A percentile compares a stretch with the other conserved stretches of the same genome.
phyloP scores from a whole-genome alignment of 2,888 invertebrate genomes.

The Ormyrus nitidulus region DNA sequence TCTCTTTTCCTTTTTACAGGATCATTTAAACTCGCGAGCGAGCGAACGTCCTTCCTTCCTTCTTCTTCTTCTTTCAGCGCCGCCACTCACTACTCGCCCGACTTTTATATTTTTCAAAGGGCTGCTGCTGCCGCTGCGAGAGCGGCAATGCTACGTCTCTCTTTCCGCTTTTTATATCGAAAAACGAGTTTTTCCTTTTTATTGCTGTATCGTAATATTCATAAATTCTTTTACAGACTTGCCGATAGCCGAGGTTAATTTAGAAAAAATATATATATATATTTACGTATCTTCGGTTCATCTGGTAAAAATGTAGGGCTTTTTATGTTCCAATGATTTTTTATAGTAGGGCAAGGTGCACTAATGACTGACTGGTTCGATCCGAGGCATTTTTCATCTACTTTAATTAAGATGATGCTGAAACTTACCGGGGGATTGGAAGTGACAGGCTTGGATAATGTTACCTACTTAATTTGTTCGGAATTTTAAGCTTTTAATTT shows the following conservation, averaged over 20 bases:
- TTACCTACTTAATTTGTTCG: background rate
- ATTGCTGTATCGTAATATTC: slow-evolving; percentile 55
- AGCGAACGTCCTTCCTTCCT: slow-evolving; percentile 31
- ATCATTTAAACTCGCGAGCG: slow-evolving; percentile 52
- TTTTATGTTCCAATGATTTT: slow-evolving; percentile 31
- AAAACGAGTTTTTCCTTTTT: slow-evolving; percentile 55
- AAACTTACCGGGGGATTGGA: too few species aligned
- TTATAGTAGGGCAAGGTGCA: slow-evolving; percentile 6
- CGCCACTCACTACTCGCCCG: background rate
- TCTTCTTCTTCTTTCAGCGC: background rate
- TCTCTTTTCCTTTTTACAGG: slow-evolving; percentile 51
- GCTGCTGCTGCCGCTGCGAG: slow-evolving; percentile 20
- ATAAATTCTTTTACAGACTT: slow-evolving; percentile 52
- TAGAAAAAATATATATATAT: slow-evolving; percentile 28
- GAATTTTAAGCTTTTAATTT: background rate
- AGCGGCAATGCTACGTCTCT: slow-evolving; percentile 25
- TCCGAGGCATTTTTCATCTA: slow-evolving; percentile 10
- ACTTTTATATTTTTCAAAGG: slow-evolving; percentile 57
- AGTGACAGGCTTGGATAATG: too few species aligned
- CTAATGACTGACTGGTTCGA: slow-evolving; percentile 30
- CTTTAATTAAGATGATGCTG: slow-evolving; percentile 29
- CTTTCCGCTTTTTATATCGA: slow-evolving; percentile 52
- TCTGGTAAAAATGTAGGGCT: slow-evolving; percentile 39
- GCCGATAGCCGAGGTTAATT: slow-evolving; percentile 46
- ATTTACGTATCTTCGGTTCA: background rate